Evolutionary conservation across 2,797 vertebrate genomes (phyloP).

Genomic region (Chromobotia macracanthus): DNA sequence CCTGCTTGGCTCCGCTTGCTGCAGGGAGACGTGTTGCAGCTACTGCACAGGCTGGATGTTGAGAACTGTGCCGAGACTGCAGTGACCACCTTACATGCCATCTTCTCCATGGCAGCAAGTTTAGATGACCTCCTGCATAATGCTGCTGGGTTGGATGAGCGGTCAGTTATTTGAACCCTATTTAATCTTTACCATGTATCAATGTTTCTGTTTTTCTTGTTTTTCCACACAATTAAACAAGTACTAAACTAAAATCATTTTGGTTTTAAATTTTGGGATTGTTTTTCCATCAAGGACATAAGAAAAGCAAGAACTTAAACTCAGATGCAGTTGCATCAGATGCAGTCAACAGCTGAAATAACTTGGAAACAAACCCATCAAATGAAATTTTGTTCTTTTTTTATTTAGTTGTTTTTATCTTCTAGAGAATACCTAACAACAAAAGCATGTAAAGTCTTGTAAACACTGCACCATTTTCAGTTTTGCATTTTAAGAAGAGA

Average conservation of each 20-base stretch:
- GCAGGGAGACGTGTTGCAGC: constrained; percentile 83
- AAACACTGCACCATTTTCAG: too few relatives aligned
- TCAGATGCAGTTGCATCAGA: too few relatives aligned
- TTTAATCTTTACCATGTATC: background rate
- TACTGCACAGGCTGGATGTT: constrained; percentile 91
- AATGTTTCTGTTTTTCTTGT: background rate
- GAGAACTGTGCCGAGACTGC: constrained; percentile 90
- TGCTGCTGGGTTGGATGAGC: constrained; percentile 77
- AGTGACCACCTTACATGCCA: constrained; percentile 76
- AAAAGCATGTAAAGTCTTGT: too few relatives aligned
- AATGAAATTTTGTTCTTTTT: too few relatives aligned
- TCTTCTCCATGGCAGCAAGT: constrained; percentile 76
- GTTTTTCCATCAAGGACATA: too few relatives aligned
- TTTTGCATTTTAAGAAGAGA: too few relatives aligned
- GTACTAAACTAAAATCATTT: background rate
- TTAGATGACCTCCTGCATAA: constrained; percentile 77
- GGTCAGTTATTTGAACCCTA: constrained; percentile 70
- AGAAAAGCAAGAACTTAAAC: too few relatives aligned
- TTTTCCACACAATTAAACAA: background rate
- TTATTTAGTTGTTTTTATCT: too few relatives aligned
- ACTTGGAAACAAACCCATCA: too few relatives aligned
- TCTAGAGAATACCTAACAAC: too few relatives aligned
- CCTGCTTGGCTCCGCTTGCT: constrained; percentile 85
- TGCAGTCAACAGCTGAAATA: too few relatives aligned
- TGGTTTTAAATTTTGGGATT: background rate